Evolutionary conservation across 64 coral and sea anemone species (phyloP), one percentile per base, ranked within the genome.

Genomic region (Stylophora pistillata): DNA sequence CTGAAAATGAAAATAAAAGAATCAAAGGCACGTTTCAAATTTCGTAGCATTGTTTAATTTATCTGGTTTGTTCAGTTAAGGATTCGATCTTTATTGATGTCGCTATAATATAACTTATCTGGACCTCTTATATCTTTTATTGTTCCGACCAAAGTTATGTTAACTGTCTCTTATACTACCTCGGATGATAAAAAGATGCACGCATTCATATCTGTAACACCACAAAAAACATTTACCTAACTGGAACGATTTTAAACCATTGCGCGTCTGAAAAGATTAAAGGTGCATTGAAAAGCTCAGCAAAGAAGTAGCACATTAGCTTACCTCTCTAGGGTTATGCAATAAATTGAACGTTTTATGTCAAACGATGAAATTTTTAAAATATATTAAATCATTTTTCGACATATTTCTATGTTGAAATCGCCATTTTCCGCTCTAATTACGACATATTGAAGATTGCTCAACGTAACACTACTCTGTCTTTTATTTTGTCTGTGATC

Each of bases 81-180:
- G 69, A 58, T 68, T 53, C 26, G 60, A 69, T 69, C 80, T 65
- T 84, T 34, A 84, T 70, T 47, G 79, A 65, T 30, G 33, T 63
- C 18, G 15, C 58, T 30, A 59, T 27, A 28, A 15, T 13, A 59
- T 61, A 10, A 10, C 12, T 59, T 14, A 10, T 56, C 56, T 52
- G 18, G 1, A 56, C 28, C 75, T 54, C 16, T 68, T 68, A 25
- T 21, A 12, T 25, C 2, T 21, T 68, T n/a, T n/a, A 21, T 25
- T 21, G 25, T 68, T 11, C 12, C 7, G 3, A 47, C 37, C 37
- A 7, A 47, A 47, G 7, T 47, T 47, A 47, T 47, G 37, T 47
- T 47, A 47, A 47, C 37, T 47, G 37, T 47, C 7, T 47, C 7
- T 47, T 4, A 47, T 47, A 47, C 37, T 3, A 47, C 37, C 37